Evolutionary conservation across 1,140 invertebrate species (phyloP).

Genomic region (Aleiodes sp.): DNA sequence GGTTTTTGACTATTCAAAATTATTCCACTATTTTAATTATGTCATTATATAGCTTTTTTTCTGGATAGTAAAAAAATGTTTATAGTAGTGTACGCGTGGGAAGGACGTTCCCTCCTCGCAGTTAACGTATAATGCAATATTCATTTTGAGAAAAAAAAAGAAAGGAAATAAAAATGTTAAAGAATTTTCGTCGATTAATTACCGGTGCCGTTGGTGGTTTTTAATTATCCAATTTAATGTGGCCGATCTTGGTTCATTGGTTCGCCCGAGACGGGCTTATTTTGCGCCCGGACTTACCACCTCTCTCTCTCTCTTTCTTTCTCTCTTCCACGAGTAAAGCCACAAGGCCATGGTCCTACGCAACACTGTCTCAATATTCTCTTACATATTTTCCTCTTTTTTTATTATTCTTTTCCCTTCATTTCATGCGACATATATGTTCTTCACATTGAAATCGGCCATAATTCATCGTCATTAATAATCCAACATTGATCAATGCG

Average conservation of each 20-base stretch:
- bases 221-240: slow-evolving; percentile 23
- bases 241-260: slow-evolving; percentile 4
- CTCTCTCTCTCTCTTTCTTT: background rate
- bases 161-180: background rate
- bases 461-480: slow-evolving; percentile 13
- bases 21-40: no score
- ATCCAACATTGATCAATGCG: slow-evolving; percentile 13
- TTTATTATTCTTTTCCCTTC: background rate
- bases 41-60: background rate
- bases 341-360: no score
- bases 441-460: slow-evolving; percentile 5
- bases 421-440: background rate
- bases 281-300: slow-evolving; percentile 8
- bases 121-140: slow-evolving; percentile 11
- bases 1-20: no score
- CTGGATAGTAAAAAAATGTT: background rate
- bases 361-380: slow-evolving; percentile 1
- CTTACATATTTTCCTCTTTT: slow-evolving; percentile 1
- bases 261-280: background rate
- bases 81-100: background rate
- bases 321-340: no score
- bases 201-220: slow-evolving; percentile 4
- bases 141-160: background rate
- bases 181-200: slow-evolving; percentile 12
- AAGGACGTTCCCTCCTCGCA: background rate